phyloP scores from a whole-genome alignment of 2,113 vertebrate genomes.

The Salvelinus namaycush region DNA sequence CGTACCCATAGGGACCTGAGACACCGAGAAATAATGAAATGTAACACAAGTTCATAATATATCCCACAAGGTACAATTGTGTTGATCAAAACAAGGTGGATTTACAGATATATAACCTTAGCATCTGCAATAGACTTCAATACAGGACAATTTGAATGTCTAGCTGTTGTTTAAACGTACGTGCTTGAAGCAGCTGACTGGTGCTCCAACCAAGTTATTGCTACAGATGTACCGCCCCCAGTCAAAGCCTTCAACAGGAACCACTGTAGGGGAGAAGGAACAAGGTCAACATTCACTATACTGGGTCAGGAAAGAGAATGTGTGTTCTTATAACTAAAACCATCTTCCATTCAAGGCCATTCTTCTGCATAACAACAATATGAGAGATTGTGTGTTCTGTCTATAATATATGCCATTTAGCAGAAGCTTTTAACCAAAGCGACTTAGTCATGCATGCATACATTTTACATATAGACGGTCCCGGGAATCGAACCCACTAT shows the following conservation, averaged over 20 bases:
- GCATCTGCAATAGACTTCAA: too few relatives aligned
- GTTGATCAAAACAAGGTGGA: too few relatives aligned
- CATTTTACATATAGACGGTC: too few relatives aligned
- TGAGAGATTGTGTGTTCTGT: neutral
- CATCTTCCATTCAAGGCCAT: neutral
- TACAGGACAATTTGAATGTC: too few relatives aligned
- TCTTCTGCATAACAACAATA: neutral
- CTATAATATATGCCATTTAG: neutral
- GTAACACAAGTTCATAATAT: neutral
- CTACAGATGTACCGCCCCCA: constrained; percentile 97
- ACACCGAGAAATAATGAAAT: neutral
- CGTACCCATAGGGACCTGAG: constrained; percentile 90
- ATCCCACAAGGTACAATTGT: too few relatives aligned
- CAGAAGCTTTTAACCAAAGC: too few relatives aligned
- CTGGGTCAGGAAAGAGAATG: neutral
- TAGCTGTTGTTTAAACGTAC: constrained; percentile 68
- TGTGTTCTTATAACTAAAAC: neutral
- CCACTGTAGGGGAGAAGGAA: constrained; percentile 51
- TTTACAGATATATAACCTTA: too few relatives aligned
- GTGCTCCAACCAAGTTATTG: constrained; percentile 92
- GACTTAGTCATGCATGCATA: too few relatives aligned
- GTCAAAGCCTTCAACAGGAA: constrained; percentile 84
- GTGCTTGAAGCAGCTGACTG: constrained; percentile 96
- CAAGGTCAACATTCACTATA: neutral
- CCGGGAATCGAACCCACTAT: too few relatives aligned